Evolutionary conservation across 2,113 vertebrate species (phyloP).

Genomic region (Lepus europaeus): DNA sequence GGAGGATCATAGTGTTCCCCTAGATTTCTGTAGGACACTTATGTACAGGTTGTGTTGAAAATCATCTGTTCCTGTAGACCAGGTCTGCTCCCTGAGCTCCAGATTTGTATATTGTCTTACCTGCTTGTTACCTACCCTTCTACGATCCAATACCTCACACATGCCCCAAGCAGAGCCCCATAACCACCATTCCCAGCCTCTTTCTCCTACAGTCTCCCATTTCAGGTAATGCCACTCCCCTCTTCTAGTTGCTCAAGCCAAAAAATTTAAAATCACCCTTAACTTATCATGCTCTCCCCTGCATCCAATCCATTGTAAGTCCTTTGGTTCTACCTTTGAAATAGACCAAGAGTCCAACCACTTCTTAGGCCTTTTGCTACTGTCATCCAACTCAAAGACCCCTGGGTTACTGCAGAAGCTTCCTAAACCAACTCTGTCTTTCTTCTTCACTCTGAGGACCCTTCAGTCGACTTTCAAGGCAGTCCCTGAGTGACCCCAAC

Average conservation of each 20-base stretch:
- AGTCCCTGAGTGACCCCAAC: neutral
- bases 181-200: neutral
- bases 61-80: neutral
- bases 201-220: neutral
- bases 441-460: too few relatives aligned
- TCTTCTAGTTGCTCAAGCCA: neutral
- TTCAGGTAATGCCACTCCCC: neutral
- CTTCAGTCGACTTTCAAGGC: neutral
- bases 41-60: neutral
- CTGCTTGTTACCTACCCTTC: neutral
- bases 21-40: neutral
- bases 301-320: neutral
- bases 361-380: neutral
- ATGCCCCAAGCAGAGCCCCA: neutral
- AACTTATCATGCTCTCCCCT: neutral
- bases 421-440: rapidly evolving
- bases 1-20: neutral
- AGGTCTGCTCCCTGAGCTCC: neutral
- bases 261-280: neutral
- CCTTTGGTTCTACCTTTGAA: neutral
- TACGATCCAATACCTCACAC: neutral
- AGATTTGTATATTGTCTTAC: neutral
- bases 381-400: too few relatives aligned
- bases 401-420: neutral
- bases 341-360: neutral